phyloP scores from a whole-genome alignment of 2,888 invertebrate genomes.

The Phyllotreta striolata region DNA sequence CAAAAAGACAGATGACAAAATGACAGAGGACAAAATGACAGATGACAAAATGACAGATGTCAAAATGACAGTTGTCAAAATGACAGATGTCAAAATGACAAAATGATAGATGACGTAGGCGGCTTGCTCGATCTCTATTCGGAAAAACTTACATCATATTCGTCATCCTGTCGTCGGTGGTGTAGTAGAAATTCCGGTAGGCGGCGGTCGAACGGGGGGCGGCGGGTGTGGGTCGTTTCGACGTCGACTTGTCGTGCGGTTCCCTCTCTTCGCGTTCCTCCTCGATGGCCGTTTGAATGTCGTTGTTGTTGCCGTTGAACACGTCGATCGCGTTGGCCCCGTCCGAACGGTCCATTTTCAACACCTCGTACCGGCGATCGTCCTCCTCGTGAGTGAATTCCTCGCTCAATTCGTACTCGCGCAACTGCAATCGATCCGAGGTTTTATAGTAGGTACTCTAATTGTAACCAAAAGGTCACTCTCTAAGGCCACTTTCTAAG shows the following conservation, averaged over 20 bases:
- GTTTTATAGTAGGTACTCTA: no score
- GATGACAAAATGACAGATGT: no score
- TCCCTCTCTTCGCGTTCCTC: conserved; percentile 78
- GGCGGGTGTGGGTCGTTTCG: conserved; percentile 49
- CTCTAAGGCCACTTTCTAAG: no score
- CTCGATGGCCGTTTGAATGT: conserved; percentile 80
- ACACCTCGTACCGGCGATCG: conserved; percentile 77
- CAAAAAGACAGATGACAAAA: no score
- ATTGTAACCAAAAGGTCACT: no score
- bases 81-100: background rate
- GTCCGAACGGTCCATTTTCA: conserved; percentile 67
- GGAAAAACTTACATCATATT: conserved; percentile 59
- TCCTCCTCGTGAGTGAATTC: conserved; percentile 85
- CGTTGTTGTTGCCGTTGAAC: conserved; percentile 73
- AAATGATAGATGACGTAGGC: conserved; percentile 3
- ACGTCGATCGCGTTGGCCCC: conserved; percentile 68
- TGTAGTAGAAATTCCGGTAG: conserved; percentile 35
- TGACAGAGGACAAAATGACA: no score
- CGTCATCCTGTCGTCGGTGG: conserved; percentile 51
- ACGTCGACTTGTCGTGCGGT: conserved; percentile 49
- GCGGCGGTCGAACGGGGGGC: conserved; percentile 49
- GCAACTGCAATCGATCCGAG: no score
- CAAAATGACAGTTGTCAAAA: no score
- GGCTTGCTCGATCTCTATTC: background rate
- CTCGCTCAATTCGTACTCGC: conserved; percentile 87